Base-by-base conservation (phyloP, 2,113 vertebrate species). In the Macquaria australasica region DNA sequence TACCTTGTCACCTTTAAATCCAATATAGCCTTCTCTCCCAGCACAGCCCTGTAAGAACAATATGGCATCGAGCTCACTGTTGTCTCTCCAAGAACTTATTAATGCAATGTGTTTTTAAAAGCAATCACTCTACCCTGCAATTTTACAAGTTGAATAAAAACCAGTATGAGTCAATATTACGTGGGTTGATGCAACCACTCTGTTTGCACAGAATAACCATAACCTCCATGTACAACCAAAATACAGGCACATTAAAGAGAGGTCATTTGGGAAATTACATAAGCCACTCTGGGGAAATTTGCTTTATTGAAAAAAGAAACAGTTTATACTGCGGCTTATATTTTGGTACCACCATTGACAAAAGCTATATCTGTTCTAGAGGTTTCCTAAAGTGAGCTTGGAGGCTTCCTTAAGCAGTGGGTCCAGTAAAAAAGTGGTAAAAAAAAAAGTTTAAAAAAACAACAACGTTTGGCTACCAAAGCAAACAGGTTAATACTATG, bases 1-100 rank as follows among this genome's bases (percentile, higher is more conserved):
- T 89, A 97, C 97, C 93, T 96, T 96, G 77, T 97, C 95, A 72
- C 97, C 96, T 90, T 97, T 97, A 56, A 95, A 92, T 64, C 97
- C 97, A 83, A 86, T 25, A 72, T 89, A 91, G 3, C 97, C 97
- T 31, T 94, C 91, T 79, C 82, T 94, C 50, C 97, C 96, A 23
- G 89, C 92, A 88, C 96, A 96, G 15, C 96, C 97, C 97, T 97
- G 83, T 21, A 59, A 77, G 82, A 92, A 89, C 63, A 69, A 55
- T 39, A 73, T 31, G 4, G 37, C n/a, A 63, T 68, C 73, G 67
- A 73, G 68, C 15, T 37, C 79, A 58, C 39, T 77, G 58, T 73
- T 63, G 73, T 83, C 39, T 39, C 25, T 16, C 16, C 34, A 50
- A 41, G 16, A 62, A 28, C 14, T 59, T 71, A 82, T 81, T 85